phyloP scores from a whole-genome alignment of 1,140 invertebrate species.

The Carcinoscorpius rotundicauda region DNA sequence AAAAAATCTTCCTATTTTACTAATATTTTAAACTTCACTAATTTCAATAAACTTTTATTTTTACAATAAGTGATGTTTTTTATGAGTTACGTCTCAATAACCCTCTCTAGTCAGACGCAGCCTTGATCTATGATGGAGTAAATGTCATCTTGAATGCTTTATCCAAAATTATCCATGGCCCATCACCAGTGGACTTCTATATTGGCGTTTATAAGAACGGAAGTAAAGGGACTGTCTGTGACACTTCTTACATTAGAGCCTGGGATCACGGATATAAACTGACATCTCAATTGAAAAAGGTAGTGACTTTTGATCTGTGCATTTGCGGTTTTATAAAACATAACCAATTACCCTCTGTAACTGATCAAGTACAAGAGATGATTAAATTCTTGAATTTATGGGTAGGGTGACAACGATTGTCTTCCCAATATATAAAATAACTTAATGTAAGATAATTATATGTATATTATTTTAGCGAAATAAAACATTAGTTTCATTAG shows the following conservation, averaged over 20 bases:
- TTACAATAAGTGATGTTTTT: background rate
- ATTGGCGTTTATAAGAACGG: constrained; percentile 43
- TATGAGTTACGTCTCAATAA: background rate
- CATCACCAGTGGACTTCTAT: too few relatives aligned
- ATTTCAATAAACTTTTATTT: background rate
- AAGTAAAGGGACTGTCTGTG: constrained; percentile 61
- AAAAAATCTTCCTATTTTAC: too few relatives aligned
- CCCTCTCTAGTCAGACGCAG: constrained; percentile 41
- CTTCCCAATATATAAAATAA: too few relatives aligned
- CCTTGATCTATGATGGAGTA: constrained; percentile 84
- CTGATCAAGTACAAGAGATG: too few relatives aligned
- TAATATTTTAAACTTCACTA: too few relatives aligned
- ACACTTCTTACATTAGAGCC: constrained; percentile 51
- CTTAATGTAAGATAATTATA: too few relatives aligned
- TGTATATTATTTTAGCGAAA: too few relatives aligned
- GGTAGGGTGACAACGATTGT: too few relatives aligned
- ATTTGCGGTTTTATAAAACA: too few relatives aligned
- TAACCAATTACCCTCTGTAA: too few relatives aligned
- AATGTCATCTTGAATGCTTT: constrained; percentile 77
- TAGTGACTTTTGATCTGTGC: constrained; percentile 29
- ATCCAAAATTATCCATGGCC: background rate
- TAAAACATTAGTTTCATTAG: too few relatives aligned
- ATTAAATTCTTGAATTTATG: too few relatives aligned
- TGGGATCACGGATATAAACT: constrained; percentile 83
- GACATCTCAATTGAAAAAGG: constrained; percentile 68